Evolutionary conservation across 2,797 vertebrate genomes (phyloP).

Genomic region (Macropodus opercularis): DNA sequence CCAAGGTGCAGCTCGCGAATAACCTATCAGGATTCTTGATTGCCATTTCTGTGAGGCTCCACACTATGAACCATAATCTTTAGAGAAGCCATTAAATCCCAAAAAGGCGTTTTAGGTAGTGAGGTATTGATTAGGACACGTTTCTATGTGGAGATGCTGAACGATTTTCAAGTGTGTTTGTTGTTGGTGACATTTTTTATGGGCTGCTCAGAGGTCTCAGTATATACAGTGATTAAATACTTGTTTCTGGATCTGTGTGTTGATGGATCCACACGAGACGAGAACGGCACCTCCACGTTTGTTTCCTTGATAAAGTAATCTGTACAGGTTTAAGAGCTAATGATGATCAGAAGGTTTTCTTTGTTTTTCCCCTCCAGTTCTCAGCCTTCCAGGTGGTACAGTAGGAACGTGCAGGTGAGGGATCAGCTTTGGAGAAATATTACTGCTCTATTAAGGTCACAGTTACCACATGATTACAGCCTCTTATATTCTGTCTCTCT

Average conservation of each 20-base stretch:
- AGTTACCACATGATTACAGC: slow-evolving; percentile 37
- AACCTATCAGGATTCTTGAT: slow-evolving; percentile 28
- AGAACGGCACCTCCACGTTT: background rate
- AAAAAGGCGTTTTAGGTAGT: background rate
- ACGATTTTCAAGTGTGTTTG: background rate
- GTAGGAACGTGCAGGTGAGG: slow-evolving; percentile 13
- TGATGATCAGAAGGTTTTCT: slow-evolving; percentile 8
- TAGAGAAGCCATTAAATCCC: slow-evolving; percentile 7
- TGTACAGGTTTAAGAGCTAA: background rate
- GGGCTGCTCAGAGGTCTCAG: slow-evolving; percentile 5
- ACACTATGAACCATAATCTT: slow-evolving; percentile 6
- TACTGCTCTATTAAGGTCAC: slow-evolving; percentile 27
- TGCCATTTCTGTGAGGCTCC: slow-evolving; percentile 21
- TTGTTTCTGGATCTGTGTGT: slow-evolving; percentile 14
- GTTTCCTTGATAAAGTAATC: slow-evolving; percentile 6
- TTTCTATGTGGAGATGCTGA: background rate
- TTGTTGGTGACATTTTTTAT: slow-evolving; percentile 20
- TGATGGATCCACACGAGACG: slow-evolving; percentile 1
- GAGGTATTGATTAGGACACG: slow-evolving; percentile 1
- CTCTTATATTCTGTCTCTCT: slow-evolving; percentile 22
- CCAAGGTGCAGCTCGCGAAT: slow-evolving; percentile 26
- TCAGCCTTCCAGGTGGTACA: background rate
- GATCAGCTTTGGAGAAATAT: slow-evolving; percentile 20
- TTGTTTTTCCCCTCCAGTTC: background rate
- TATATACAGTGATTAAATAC: slow-evolving; percentile 11